Percentiles rank a stretch among this genome's conserved stretches.
Evolutionary conservation across 2,797 vertebrate genomes (phyloP).

Genomic region (Chrysocyon brachyurus): DNA sequence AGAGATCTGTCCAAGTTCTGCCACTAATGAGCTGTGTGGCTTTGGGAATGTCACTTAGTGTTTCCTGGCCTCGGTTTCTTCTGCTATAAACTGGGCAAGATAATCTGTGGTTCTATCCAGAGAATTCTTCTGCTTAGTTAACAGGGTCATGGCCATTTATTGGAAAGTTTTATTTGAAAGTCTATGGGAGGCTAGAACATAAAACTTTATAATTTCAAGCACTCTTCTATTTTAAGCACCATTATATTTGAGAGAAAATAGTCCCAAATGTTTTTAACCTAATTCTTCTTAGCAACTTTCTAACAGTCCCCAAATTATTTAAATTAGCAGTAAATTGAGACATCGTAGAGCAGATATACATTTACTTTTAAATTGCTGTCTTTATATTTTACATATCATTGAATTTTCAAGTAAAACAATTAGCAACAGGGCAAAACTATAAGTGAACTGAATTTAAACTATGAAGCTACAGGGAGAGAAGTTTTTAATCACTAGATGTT

Average conservation of each 20-base stretch:
- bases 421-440: conserved; percentile 68
- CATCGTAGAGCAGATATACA: conserved; percentile 65
- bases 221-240: conserved; percentile 74
- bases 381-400: conserved; percentile 81
- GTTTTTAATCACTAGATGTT: conserved; percentile 81
- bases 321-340: conserved; percentile 78
- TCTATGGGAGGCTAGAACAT: conserved; percentile 61
- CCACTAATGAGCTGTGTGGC: background rate
- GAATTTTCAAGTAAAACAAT: conserved; percentile 80
- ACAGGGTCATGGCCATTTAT: background rate
- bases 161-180: conserved; percentile 64
- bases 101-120: background rate
- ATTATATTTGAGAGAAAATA: conserved; percentile 74
- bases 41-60: background rate
- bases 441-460: conserved; percentile 75
- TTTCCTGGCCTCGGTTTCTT: conserved; percentile 11
- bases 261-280: conserved; percentile 71
- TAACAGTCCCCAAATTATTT: conserved; percentile 67
- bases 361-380: conserved; percentile 73
- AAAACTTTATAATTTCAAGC: conserved; percentile 67
- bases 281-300: conserved; percentile 77
- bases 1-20: background rate
- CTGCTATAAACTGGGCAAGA: background rate
- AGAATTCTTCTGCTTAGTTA: conserved; percentile 45
- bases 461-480: conserved; percentile 51